A percentile compares a stretch with the other conserved stretches of the same genome.
phyloP scores from a whole-genome alignment of 1,140 invertebrate species.

The Nixonia krombeini region DNA sequence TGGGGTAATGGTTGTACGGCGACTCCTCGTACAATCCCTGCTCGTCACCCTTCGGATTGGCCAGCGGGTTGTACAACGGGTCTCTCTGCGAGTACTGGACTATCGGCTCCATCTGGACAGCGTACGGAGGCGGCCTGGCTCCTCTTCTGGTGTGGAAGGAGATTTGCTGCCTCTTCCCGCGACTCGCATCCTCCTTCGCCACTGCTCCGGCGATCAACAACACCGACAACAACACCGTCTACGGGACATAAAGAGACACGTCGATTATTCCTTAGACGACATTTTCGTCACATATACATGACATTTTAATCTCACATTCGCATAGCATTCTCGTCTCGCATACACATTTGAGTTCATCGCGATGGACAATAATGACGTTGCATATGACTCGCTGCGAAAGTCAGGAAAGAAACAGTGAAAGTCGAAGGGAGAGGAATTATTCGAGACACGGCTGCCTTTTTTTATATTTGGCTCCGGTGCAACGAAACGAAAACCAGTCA shows the following conservation, averaged over 20 bases:
- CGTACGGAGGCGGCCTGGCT: slow-evolving; percentile 76
- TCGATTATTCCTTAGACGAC: too few relatives aligned
- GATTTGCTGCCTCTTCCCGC: slow-evolving; percentile 64
- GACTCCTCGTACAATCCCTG: slow-evolving; percentile 62
- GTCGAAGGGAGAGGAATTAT: too few relatives aligned
- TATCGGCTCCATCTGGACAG: slow-evolving; percentile 84
- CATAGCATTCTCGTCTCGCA: too few relatives aligned
- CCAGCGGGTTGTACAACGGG: slow-evolving; percentile 78
- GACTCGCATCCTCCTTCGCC: slow-evolving; percentile 56
- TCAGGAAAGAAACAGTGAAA: too few relatives aligned
- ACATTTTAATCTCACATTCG: too few relatives aligned
- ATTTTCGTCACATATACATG: too few relatives aligned
- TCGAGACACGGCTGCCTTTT: too few relatives aligned
- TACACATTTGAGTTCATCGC: too few relatives aligned
- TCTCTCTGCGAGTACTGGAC: slow-evolving; percentile 84
- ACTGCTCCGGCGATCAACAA: slow-evolving; percentile 33
- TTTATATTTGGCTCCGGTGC: too few relatives aligned
- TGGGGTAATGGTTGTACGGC: slow-evolving; percentile 75
- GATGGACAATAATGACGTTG: too few relatives aligned
- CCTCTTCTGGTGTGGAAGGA: slow-evolving; percentile 53
- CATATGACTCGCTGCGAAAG: too few relatives aligned
- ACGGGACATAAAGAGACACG: slow-evolving; percentile 24
- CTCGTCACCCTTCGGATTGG: slow-evolving; percentile 72
- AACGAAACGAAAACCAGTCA: too few relatives aligned
- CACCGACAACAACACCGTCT: slow-evolving; percentile 51